Evolutionary conservation across 2,797 vertebrate genomes (phyloP).

Genomic region (Psittacula echo): DNA sequence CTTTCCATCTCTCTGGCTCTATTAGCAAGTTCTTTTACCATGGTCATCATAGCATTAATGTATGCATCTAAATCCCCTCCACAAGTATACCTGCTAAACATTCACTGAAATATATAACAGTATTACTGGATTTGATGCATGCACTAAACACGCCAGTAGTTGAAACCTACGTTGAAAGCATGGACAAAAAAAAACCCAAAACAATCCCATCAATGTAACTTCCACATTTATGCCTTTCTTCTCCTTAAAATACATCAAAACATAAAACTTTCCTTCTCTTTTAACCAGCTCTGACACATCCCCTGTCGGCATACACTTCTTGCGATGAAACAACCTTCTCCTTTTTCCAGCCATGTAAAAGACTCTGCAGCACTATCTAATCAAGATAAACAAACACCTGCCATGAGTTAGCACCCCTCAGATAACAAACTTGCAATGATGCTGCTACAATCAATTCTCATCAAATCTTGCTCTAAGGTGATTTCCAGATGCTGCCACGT

Average conservation of each 20-base stretch:
- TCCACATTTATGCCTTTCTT: neutral
- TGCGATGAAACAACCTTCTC: neutral
- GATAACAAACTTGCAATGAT: conserved; percentile 46
- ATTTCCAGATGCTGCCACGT: conserved; percentile 23
- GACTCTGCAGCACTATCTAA: conserved; percentile 47
- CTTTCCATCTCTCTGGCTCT: neutral
- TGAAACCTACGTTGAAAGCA: neutral
- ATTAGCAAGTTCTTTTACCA: neutral
- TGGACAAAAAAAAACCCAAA: accelerated
- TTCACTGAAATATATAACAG: neutral
- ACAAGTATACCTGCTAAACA: neutral
- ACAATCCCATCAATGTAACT: accelerated
- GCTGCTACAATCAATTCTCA: conserved; percentile 64
- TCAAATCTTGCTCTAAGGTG: conserved; percentile 48
- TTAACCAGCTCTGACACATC: neutral
- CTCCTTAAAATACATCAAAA: neutral
- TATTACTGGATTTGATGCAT: neutral
- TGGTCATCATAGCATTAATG: neutral
- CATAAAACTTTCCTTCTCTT: neutral
- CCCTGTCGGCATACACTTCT: neutral
- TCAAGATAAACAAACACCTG: conserved; percentile 68
- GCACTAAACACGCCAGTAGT: neutral
- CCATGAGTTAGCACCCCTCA: conserved; percentile 1
- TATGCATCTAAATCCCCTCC: neutral
- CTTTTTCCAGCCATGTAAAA: neutral